Evolutionary conservation across 2,113 vertebrate species (phyloP), one percentile per base, ranked within the genome.

Genomic region (Siniperca chuatsi): DNA sequence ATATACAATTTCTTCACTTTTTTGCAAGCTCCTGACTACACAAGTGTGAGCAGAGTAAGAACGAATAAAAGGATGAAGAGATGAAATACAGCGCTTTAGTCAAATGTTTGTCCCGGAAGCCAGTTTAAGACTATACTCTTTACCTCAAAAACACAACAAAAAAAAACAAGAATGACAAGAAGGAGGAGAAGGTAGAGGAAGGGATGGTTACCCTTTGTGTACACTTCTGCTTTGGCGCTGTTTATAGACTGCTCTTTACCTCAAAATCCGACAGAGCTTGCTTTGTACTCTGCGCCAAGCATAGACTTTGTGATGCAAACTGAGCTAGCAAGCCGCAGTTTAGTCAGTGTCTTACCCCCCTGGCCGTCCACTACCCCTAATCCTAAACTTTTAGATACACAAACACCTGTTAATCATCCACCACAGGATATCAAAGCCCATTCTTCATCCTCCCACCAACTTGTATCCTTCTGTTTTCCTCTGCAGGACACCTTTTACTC

Each of bases 161-260:
- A 72, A 8, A 68, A 25, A 61, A 76, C 11, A 67, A 86, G 37
- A 76, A 88, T 79, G 75, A 90, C 16, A 11, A 87, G 33, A 35
- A 52, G 20, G 46, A 37, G 58, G 81, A 68, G 52, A 21, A 71
- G 57, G 80, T 80, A 29, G 81, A 73, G 74, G 50, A 88, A 58
- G 65, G 85, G 76, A 69, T 29, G 48, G 58, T 78, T 55, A 54
- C 67, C 50, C 57, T 82, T 87, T 86, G 82, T 87, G 80, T 83
- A 83, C 87, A 86, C 80, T 71, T 84, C 85, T 86, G 85, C 90
- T 90, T 81, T 75, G 89, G 85, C 67, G 64, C 75, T 68, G 79
- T 92, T 90, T 90, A 73, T 90, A 87, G 84, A 85, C 89, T 86
- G 81, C 87, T 94, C 88, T 91, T 93, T 92, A 93, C 92, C 93